Evolutionary conservation across 1,140 invertebrate genomes (phyloP).

Genomic region (Drosophila sechellia): DNA sequence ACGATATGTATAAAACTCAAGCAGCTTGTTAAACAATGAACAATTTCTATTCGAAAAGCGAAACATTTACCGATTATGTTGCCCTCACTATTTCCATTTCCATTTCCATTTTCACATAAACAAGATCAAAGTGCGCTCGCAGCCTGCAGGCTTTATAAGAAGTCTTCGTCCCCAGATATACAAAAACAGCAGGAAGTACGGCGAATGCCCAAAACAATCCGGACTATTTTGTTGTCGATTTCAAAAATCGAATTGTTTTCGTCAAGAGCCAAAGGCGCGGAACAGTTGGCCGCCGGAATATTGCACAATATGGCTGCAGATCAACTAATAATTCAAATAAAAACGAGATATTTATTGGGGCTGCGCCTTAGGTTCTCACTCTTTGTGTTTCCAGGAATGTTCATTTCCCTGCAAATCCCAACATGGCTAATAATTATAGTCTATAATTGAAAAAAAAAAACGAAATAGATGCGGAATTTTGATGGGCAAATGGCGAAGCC

Average conservation of each 20-base stretch:
- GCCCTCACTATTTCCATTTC: conserved; percentile 45
- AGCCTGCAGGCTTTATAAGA: conserved; percentile 48
- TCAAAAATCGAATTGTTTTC: conserved; percentile 73
- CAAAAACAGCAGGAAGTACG: conserved; percentile 77
- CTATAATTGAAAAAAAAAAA: not conserved
- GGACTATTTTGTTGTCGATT: conserved; percentile 41
- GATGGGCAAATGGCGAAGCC: not conserved
- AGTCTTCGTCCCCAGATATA: conserved; percentile 73
- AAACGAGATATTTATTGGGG: conserved; percentile 64
- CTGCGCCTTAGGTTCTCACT: conserved; percentile 4
- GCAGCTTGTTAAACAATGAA: conserved; percentile 43
- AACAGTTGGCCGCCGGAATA: conserved; percentile 69
- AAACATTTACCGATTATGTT: conserved; percentile 48
- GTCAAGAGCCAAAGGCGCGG: conserved; percentile 46
- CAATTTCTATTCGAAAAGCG: conserved; percentile 38
- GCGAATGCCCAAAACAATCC: conserved; percentile 62
- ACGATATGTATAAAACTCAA: conserved; percentile 25
- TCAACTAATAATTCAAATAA: conserved; percentile 79
- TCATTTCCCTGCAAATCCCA: conserved; percentile 9
- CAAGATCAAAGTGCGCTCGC: conserved; percentile 72
- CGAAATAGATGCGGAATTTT: not conserved
- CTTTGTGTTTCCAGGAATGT: conserved; percentile 38
- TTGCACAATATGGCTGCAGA: conserved; percentile 81
- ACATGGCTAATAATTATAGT: not conserved
- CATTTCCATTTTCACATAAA: conserved; percentile 61